phyloP scores from a whole-genome alignment of 2,113 vertebrate genomes.

The Antigone vipio region DNA sequence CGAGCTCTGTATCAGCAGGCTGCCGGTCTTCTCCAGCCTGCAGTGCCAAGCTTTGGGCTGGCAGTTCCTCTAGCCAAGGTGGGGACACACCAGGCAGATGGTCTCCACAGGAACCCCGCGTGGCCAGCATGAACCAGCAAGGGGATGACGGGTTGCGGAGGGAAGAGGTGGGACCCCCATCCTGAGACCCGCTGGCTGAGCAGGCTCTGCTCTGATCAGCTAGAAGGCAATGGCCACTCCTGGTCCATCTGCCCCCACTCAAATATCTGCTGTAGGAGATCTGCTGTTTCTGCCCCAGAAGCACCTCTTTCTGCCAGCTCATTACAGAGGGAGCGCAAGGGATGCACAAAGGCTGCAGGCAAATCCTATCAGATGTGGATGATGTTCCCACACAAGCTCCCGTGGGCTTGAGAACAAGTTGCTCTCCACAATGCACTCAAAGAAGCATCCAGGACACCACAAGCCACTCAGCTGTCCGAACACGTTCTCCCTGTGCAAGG shows the following conservation, averaged over 20 bases:
- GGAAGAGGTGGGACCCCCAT: background rate
- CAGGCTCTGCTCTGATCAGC: background rate
- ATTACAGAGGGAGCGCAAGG: background rate
- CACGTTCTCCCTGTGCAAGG: background rate
- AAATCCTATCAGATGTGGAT: background rate
- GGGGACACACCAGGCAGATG: accelerated
- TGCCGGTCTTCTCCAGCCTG: background rate
- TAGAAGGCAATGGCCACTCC: background rate
- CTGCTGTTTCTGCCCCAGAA: background rate
- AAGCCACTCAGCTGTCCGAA: background rate
- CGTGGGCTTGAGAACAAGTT: background rate
- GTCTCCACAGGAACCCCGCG: background rate
- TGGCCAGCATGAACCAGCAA: background rate
- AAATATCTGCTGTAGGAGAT: background rate
- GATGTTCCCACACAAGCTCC: background rate
- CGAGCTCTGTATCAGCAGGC: background rate
- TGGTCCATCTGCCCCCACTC: background rate
- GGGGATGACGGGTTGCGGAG: background rate
- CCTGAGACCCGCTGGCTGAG: background rate
- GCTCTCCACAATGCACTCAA: background rate
- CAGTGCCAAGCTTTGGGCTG: background rate
- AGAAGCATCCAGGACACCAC: background rate
- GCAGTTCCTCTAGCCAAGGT: background rate
- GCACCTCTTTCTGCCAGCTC: background rate
- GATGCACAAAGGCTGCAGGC: background rate